A percentile compares a stretch with the other conserved stretches of the same genome.
These are phyloP conservation scores for Tupaia chinensis DNA, from an alignment of 2,113 vertebrate species.

Conservation along the genomic window DNA sequence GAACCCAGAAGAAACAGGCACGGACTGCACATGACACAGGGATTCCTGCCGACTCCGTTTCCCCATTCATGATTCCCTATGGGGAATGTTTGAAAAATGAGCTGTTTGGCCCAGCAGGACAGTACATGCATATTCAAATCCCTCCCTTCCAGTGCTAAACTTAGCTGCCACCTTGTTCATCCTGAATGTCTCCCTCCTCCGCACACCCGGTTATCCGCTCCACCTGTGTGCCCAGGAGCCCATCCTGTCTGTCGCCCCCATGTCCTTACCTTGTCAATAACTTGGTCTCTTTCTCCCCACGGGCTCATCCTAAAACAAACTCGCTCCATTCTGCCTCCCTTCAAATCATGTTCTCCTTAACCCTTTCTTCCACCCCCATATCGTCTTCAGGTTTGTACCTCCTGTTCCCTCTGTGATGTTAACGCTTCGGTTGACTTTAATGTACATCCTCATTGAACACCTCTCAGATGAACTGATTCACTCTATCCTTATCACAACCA, in stretches of 20 bases:
- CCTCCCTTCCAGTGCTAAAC: conserved; percentile 51
- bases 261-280: neutral
- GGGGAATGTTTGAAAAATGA: neutral
- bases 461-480: fast-evolving
- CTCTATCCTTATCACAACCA: neutral
- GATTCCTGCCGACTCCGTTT: conserved; percentile 14
- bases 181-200: conserved; percentile 5
- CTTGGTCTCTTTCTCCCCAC: neutral
- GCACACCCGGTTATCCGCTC: neutral
- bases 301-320: neutral
- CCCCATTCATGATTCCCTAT: neutral
- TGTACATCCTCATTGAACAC: fast-evolving
- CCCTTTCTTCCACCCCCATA: fast-evolving
- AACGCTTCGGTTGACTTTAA: neutral
- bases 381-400: neutral
- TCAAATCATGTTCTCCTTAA: neutral
- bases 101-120: neutral
- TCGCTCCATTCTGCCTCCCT: neutral
- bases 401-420: neutral
- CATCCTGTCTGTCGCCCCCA: neutral
- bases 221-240: conserved; percentile 51
- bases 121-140: conserved; percentile 54
- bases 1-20: neutral
- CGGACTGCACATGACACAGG: neutral
- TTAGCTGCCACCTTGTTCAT: conserved; percentile 66